These are phyloP conservation scores for Leptopilina myrica DNA, from an alignment of 2,888 invertebrate genomes.

Conservation along the genomic window DNA sequence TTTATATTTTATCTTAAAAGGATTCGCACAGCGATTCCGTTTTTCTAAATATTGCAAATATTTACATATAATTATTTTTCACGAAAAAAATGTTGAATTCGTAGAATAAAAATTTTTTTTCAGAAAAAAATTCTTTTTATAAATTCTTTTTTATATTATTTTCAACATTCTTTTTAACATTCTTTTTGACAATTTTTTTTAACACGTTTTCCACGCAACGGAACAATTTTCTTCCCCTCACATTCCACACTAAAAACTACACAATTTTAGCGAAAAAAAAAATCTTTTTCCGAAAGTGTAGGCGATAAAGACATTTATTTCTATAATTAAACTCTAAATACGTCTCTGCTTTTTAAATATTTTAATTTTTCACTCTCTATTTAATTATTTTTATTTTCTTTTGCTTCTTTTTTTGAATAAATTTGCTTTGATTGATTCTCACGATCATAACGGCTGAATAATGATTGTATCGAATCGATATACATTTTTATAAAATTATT, in stretches of 20 bases:
- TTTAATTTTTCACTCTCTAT: background rate
- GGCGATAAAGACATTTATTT: too few relatives aligned
- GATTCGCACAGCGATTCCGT: slow-evolving; percentile 7
- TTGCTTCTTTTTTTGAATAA: too few relatives aligned
- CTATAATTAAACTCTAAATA: too few relatives aligned
- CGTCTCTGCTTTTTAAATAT: background rate
- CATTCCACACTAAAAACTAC: too few relatives aligned
- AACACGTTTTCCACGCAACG: too few relatives aligned
- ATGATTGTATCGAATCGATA: slow-evolving; percentile 14
- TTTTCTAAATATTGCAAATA: background rate
- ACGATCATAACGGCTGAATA: slow-evolving; percentile 25
- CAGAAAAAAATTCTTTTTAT: too few relatives aligned
- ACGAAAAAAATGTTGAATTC: background rate
- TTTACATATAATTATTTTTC: background rate
- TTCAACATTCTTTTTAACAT: too few relatives aligned
- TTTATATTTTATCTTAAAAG: background rate
- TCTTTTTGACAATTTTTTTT: too few relatives aligned
- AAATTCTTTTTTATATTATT: too few relatives aligned
- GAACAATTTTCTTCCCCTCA: too few relatives aligned
- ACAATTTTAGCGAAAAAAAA: too few relatives aligned
- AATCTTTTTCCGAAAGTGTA: background rate
- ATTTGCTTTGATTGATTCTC: slow-evolving; percentile 8
- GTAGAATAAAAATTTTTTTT: background rate
- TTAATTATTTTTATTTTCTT: background rate
- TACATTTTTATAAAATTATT: background rate